Conservation (phyloP, 2,888 invertebrate species). For the Eurois occulta region DNA sequence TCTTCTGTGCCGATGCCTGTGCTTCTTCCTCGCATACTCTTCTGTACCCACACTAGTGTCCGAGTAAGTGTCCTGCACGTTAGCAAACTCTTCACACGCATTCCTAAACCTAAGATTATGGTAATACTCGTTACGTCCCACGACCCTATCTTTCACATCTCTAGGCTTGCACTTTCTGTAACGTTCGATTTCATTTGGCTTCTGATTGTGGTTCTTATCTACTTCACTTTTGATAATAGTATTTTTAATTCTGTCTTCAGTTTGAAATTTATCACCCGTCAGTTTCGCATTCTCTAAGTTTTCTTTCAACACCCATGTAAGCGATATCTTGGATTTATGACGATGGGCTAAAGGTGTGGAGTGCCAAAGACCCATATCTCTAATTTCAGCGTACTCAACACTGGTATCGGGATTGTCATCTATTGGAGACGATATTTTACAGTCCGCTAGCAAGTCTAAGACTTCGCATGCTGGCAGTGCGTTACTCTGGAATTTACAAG, state of each 20-base stretch:
- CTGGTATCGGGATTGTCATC: slow-evolving; percentile 75
- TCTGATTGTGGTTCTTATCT: slow-evolving; percentile 73
- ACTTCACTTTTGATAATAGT: slow-evolving; percentile 69
- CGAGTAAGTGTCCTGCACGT: slow-evolving; percentile 79
- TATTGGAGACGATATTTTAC: slow-evolving; percentile 75
- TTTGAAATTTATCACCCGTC: slow-evolving; percentile 71
- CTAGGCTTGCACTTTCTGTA: slow-evolving; percentile 78
- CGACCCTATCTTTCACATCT: slow-evolving; percentile 78
- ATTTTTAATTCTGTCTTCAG: slow-evolving; percentile 71
- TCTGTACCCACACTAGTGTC: slow-evolving; percentile 85
- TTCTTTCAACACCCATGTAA: slow-evolving; percentile 94
- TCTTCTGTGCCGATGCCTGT: slow-evolving; percentile 87
- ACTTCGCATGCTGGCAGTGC: slow-evolving; percentile 79
- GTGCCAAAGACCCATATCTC: slow-evolving; percentile 89
- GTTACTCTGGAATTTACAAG: slow-evolving; percentile 73
- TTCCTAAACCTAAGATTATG: slow-evolving; percentile 86
- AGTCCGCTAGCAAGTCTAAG: slow-evolving; percentile 85
- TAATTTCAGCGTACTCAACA: slow-evolving; percentile 85
- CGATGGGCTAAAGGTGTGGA: slow-evolving; percentile 85
- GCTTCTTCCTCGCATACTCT: slow-evolving; percentile 84
- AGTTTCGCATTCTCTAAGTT: slow-evolving; percentile 87
- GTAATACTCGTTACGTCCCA: slow-evolving; percentile 87
- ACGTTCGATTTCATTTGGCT: slow-evolving; percentile 76
- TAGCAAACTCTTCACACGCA: slow-evolving; percentile 85
- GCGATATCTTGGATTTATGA: slow-evolving; percentile 92